Conservation (phyloP, 2,888 invertebrate genomes). For the Megalurothrips usitatus region DNA sequence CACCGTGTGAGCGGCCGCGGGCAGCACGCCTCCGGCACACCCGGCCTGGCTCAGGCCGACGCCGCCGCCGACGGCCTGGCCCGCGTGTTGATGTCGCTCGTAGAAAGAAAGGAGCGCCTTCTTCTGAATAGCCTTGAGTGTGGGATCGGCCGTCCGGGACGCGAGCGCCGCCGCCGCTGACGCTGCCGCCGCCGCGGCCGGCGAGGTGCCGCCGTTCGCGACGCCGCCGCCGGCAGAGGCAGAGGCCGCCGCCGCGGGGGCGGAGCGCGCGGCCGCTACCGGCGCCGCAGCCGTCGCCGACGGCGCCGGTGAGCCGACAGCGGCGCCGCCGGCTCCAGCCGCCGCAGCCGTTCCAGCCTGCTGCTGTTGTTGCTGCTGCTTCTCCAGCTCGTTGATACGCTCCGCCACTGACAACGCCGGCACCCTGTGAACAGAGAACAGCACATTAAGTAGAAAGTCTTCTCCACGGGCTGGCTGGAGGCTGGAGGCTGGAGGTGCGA, state of each 20-base stretch:
- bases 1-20: slow-evolving; percentile 41
- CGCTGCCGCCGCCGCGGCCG: slow-evolving; percentile 52
- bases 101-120: slow-evolving; percentile 76
- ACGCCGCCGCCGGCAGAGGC: slow-evolving; percentile 59
- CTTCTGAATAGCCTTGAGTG: slow-evolving; percentile 75
- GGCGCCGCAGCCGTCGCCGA: slow-evolving; percentile 43
- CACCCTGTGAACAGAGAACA: not conserved
- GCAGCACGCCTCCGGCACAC: too few relatives aligned
- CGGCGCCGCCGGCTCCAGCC: slow-evolving; percentile 43
- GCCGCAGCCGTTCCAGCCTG: slow-evolving; percentile 38
- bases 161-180: slow-evolving; percentile 53
- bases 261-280: slow-evolving; percentile 43
- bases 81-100: slow-evolving; percentile 59
- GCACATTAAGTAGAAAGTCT: not conserved
- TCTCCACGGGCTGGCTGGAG: too few relatives aligned
- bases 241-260: slow-evolving; percentile 54
- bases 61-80: slow-evolving; percentile 3
- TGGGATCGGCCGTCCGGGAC: slow-evolving; percentile 60
- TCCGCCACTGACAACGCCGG: slow-evolving; percentile 60
- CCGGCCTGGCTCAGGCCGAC: too few relatives aligned
- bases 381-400: slow-evolving; percentile 60
- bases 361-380: slow-evolving; percentile 44
- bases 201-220: slow-evolving; percentile 51
- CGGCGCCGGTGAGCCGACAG: slow-evolving; percentile 45
- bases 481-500: too few relatives aligned